Evolutionary conservation across 1,140 invertebrate species (phyloP).

Genomic region (Apis cerana): DNA sequence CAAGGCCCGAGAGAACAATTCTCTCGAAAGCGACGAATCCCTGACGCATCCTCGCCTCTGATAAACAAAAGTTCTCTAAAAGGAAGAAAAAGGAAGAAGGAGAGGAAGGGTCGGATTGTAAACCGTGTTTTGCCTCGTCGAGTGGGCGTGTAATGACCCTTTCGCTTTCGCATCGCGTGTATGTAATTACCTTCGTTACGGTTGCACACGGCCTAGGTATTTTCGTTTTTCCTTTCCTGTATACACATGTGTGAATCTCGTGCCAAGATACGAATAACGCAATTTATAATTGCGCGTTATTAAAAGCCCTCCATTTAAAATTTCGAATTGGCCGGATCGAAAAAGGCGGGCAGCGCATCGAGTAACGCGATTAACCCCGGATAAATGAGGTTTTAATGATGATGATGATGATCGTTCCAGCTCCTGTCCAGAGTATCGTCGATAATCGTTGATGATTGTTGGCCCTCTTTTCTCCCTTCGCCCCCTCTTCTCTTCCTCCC

Average conservation of each 20-base stretch:
- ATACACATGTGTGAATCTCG: background rate
- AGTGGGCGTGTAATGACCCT: constrained; percentile 23
- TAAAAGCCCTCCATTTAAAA: constrained; percentile 43
- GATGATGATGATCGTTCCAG: constrained; percentile 39
- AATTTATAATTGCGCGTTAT: constrained; percentile 47
- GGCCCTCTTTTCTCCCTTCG: background rate
- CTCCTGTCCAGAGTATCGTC: constrained; percentile 5
- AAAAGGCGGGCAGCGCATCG: constrained; percentile 23
- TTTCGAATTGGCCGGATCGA: constrained; percentile 40
- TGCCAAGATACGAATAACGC: constrained; percentile 39
- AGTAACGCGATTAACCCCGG: constrained; percentile 31
- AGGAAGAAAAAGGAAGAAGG: background rate
- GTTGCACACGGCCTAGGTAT: background rate
- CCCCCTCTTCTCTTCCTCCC: too few relatives aligned
- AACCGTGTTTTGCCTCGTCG: constrained; percentile 25
- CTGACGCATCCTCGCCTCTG: background rate
- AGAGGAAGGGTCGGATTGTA: constrained; percentile 14
- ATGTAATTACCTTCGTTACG: constrained; percentile 56
- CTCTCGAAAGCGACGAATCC: background rate
- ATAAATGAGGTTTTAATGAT: constrained; percentile 44
- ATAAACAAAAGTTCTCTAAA: too few relatives aligned
- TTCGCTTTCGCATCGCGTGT: constrained; percentile 53
- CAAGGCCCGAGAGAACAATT: background rate
- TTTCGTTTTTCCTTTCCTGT: constrained; percentile 27
- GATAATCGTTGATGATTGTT: constrained; percentile 27